Conservation (phyloP, 2,888 invertebrate species). For the Erebia aethiops region DNA sequence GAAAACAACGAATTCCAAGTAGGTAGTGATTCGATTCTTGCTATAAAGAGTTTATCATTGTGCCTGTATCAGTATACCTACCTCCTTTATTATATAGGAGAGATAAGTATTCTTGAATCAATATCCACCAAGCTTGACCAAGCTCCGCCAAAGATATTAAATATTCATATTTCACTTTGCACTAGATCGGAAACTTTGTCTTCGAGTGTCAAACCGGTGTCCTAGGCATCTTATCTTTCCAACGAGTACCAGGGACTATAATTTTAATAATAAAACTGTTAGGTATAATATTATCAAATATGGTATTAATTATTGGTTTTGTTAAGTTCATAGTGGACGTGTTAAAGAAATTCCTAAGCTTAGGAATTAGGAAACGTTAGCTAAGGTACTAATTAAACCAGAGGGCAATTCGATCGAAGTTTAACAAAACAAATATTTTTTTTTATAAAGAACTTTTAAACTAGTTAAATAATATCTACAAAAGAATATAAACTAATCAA, state of each 20-base stretch:
- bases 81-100: background rate
- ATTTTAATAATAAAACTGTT: background rate
- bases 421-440: no score
- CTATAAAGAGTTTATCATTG: background rate
- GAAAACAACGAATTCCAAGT: no score
- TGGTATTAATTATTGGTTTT: background rate
- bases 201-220: conserved; percentile 26
- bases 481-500: no score
- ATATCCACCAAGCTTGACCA: conserved; percentile 13
- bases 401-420: background rate
- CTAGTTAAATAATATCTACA: no score
- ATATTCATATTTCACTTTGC: conserved; percentile 34
- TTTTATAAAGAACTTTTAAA: background rate
- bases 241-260: background rate
- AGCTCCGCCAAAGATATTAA: conserved; percentile 29
- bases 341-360: no score
- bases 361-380: no score
- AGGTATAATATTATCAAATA: no score
- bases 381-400: no score
- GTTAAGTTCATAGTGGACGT: no score
- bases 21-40: background rate
- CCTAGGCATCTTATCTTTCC: conserved; percentile 2
- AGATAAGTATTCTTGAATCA: conserved; percentile 1
- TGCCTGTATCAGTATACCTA: background rate
- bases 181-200: conserved; percentile 32